Evolutionary conservation across 1,140 invertebrate genomes (phyloP).

Genomic region (Sitophilus oryzae): DNA sequence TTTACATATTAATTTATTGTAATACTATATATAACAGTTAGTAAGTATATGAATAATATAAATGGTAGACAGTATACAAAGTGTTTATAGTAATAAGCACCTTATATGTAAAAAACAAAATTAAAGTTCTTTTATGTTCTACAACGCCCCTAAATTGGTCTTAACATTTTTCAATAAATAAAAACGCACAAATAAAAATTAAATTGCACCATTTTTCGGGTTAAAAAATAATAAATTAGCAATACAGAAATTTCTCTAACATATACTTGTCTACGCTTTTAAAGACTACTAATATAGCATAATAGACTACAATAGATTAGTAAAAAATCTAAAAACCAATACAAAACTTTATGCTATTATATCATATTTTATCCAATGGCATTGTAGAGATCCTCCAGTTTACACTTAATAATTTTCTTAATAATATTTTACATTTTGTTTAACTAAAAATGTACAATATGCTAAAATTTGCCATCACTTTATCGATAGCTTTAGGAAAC

Average conservation of each 20-base stretch:
- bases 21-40: constrained; percentile 26
- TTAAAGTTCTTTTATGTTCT: constrained; percentile 10
- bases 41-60: constrained; percentile 29
- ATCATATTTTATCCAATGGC: constrained; percentile 28
- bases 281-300: constrained; percentile 2
- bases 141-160: constrained; percentile 16
- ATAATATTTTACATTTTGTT: constrained; percentile 12
- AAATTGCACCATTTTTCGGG: not conserved
- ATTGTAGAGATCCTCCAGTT: constrained; percentile 36
- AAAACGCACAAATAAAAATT: constrained; percentile 4
- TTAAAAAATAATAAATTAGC: too few relatives aligned
- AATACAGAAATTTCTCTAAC: not conserved
- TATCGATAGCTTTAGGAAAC: constrained; percentile 1
- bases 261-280: constrained; percentile 21
- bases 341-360: constrained; percentile 12
- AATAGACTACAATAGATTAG: constrained; percentile 15
- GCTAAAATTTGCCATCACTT: constrained; percentile 3
- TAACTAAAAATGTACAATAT: constrained; percentile 19
- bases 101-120: constrained; percentile 17
- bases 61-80: constrained; percentile 34
- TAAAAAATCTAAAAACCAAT: constrained; percentile 36
- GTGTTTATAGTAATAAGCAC: constrained; percentile 32
- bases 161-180: constrained; percentile 1
- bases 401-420: constrained; percentile 13
- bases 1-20: too few relatives aligned